These are phyloP conservation scores for Tiliqua scincoides DNA, from an alignment of 2,113 vertebrate species.

Conservation along the genomic window DNA sequence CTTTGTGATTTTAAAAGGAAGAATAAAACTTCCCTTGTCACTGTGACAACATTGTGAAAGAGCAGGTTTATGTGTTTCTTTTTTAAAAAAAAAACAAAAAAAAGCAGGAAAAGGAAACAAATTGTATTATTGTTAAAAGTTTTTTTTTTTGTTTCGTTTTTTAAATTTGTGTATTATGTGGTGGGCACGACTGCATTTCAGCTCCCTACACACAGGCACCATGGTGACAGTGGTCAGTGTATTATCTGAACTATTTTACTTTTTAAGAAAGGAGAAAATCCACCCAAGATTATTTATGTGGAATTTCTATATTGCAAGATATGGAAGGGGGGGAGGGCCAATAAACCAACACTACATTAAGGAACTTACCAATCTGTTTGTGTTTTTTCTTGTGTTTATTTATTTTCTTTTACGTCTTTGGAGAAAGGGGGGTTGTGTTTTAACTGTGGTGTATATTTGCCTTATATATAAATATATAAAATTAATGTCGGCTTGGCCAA, in stretches of 20 bases:
- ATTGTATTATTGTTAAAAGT: slow-evolving; percentile 67
- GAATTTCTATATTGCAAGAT: slow-evolving; percentile 69
- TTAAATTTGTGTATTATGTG: slow-evolving; percentile 61
- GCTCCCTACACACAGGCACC: slow-evolving; percentile 66
- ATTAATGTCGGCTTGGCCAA: slow-evolving; percentile 64
- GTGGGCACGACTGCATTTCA: slow-evolving; percentile 70
- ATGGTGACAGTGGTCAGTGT: slow-evolving; percentile 59
- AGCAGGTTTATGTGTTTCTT: slow-evolving; percentile 49
- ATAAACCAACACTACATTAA: slow-evolving; percentile 67
- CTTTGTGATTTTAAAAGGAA: not conserved
- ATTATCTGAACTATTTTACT: slow-evolving; percentile 73
- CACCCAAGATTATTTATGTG: slow-evolving; percentile 49
- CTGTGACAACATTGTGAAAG: slow-evolving; percentile 70
- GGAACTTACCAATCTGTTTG: slow-evolving; percentile 56
- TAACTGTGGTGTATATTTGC: slow-evolving; percentile 61
- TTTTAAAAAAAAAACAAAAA: slow-evolving; percentile 43
- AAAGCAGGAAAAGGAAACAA: not conserved
- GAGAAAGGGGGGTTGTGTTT: slow-evolving; percentile 10
- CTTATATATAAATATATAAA: slow-evolving; percentile 28
- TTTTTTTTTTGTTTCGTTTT: slow-evolving; percentile 33
- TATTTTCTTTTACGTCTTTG: slow-evolving; percentile 16
- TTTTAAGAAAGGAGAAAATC: slow-evolving; percentile 64
- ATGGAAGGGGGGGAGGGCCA: not conserved
- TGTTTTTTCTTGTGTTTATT: slow-evolving; percentile 58
- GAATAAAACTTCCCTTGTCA: slow-evolving; percentile 49